A percentile compares a stretch with the other conserved stretches of the same genome.
These are phyloP conservation scores for Rallus crepitans DNA, from an alignment of 2,797 vertebrate genomes.

Conservation along the genomic window DNA sequence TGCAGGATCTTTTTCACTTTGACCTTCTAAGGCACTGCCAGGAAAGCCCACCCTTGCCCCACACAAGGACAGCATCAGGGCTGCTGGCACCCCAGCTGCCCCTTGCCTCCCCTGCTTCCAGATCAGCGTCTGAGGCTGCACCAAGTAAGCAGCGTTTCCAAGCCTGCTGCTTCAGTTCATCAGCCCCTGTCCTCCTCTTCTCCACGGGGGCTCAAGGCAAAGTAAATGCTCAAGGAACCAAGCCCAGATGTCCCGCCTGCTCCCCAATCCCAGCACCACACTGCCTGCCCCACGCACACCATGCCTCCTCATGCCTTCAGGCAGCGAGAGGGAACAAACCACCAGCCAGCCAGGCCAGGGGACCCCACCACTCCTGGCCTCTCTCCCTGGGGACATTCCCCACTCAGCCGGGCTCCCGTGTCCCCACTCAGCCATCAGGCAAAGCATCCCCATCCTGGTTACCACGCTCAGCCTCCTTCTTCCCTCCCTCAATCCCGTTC, in stretches of 20 bases:
- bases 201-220: neutral
- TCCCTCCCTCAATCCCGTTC: neutral
- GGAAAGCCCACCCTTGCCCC: neutral
- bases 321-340: neutral
- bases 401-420: neutral
- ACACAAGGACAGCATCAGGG: rapidly evolving
- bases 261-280: rapidly evolving
- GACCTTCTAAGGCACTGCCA: neutral
- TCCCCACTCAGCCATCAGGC: neutral
- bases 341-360: neutral
- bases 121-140: neutral
- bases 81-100: neutral
- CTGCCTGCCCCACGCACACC: neutral
- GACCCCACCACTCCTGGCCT: neutral
- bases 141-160: neutral
- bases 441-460: neutral
- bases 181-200: neutral
- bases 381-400: neutral
- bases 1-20: neutral
- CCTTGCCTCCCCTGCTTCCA: neutral
- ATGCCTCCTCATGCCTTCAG: neutral
- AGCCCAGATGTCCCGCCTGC: neutral
- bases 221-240: neutral
- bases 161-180: neutral
- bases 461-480: rapidly evolving